These are phyloP conservation scores for Pongo abelii DNA, from an alignment of 2,113 vertebrate genomes.

Conservation along the genomic window DNA sequence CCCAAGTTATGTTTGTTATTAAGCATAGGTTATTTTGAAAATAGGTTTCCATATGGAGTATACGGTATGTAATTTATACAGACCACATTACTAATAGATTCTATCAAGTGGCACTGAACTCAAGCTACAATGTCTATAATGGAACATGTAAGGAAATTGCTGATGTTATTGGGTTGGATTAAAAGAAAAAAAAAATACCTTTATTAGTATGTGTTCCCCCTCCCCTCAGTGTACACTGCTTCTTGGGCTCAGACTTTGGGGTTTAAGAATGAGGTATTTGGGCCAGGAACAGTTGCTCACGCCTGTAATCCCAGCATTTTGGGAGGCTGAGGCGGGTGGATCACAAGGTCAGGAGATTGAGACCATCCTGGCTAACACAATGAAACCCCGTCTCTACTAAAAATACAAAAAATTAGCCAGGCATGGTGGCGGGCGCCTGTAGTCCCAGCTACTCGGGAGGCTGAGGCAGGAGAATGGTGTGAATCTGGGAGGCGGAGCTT, in stretches of 20 bases:
- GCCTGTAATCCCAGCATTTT: too few species aligned
- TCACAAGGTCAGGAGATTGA: too few species aligned
- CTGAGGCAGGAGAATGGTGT: too few species aligned
- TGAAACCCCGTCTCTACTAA: too few species aligned
- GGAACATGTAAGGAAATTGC: conserved; percentile 72
- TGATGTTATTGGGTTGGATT: conserved; percentile 62
- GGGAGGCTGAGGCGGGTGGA: too few species aligned
- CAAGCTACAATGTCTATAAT: conserved; percentile 64
- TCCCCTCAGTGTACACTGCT: not conserved
- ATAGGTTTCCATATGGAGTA: conserved; percentile 81
- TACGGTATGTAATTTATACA: conserved; percentile 80
- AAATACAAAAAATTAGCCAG: too few species aligned
- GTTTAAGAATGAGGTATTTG: conserved; percentile 12
- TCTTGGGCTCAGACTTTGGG: not conserved
- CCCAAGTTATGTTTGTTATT: conserved; percentile 73
- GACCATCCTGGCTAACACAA: too few species aligned
- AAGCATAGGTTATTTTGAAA: conserved; percentile 75
- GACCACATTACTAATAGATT: conserved; percentile 76
- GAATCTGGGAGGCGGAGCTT: too few species aligned
- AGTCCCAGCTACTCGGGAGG: too few species aligned
- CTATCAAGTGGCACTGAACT: conserved; percentile 79
- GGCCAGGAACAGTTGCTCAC: too few species aligned
- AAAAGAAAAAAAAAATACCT: conserved; percentile 65
- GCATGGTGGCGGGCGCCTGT: too few species aligned
- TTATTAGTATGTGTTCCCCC: not conserved